Evolutionary conservation across 2,113 vertebrate species (phyloP).

Genomic region (Coptodon rendalli): DNA sequence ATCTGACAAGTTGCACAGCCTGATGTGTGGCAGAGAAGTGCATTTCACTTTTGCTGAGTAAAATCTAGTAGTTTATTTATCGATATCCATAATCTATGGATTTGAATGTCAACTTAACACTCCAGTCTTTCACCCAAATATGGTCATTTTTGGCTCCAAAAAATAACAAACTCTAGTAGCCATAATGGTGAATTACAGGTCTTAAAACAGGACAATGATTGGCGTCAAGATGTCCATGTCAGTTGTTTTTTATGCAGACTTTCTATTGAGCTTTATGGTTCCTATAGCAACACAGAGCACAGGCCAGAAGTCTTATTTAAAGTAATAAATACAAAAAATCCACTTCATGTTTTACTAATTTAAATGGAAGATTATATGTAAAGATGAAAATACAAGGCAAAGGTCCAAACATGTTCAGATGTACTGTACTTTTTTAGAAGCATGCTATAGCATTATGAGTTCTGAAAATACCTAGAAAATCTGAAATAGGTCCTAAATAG

Average conservation of each 20-base stretch:
- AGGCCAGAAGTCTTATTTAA: neutral
- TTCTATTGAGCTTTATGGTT: constrained; percentile 45
- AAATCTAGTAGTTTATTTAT: neutral
- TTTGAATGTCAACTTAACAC: neutral
- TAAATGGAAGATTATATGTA: neutral
- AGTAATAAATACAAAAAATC: neutral
- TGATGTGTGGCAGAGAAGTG: neutral
- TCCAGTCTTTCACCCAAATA: neutral
- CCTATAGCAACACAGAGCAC: constrained; percentile 47
- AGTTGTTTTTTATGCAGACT: neutral
- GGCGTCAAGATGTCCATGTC: neutral
- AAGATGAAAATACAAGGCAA: neutral
- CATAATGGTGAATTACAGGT: neutral
- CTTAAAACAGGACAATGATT: neutral
- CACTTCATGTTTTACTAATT: neutral
- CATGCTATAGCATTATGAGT: neutral
- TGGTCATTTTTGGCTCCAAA: neutral
- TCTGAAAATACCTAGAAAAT: neutral
- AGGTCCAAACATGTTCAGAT: neutral
- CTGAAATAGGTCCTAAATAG: neutral
- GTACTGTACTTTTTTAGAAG: neutral
- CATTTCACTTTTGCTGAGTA: neutral
- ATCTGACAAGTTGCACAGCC: neutral
- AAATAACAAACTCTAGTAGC: neutral
- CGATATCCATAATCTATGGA: neutral